These are phyloP conservation scores for Phalera bucephala DNA, from an alignment of 2,888 invertebrate species.

Conservation along the genomic window DNA sequence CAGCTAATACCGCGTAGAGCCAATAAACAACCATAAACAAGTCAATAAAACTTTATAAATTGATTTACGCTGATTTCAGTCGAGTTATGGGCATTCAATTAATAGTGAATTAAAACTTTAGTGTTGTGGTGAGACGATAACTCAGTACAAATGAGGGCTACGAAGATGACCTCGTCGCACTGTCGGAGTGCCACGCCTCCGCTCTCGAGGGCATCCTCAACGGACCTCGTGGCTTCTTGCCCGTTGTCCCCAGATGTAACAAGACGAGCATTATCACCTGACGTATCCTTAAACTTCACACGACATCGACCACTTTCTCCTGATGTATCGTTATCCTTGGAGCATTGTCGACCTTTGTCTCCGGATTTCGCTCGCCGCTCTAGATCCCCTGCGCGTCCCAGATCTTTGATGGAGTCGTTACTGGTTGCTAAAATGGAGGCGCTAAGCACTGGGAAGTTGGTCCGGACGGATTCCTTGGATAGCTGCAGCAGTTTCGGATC, in stretches of 20 bases:
- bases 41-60: constrained; percentile 21
- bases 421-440: constrained; percentile 92
- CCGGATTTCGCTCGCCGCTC: constrained; percentile 73
- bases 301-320: constrained; percentile 69
- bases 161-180: constrained; percentile 79
- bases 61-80: constrained; percentile 22
- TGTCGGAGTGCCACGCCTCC: constrained; percentile 79
- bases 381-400: constrained; percentile 84
- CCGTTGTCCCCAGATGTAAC: constrained; percentile 28
- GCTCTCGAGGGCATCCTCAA: constrained; percentile 71
- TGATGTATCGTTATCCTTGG: constrained; percentile 42
- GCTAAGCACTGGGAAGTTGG: constrained; percentile 82
- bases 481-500: constrained; percentile 88
- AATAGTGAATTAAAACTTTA: constrained; percentile 7
- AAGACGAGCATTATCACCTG: constrained; percentile 53
- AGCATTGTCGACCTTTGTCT: constrained; percentile 60
- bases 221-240: constrained; percentile 52
- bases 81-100: constrained; percentile 25
- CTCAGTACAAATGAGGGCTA: constrained; percentile 65
- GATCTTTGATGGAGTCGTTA: constrained; percentile 91
- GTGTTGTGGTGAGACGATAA: constrained; percentile 21
- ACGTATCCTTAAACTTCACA: constrained; percentile 59
- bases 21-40: constrained; percentile 18
- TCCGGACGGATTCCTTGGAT: constrained; percentile 90
- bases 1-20: constrained; percentile 18